These are phyloP conservation scores for Coccyzus lansbergi DNA, from an alignment of 2,797 vertebrate genomes.

Conservation along the genomic window DNA sequence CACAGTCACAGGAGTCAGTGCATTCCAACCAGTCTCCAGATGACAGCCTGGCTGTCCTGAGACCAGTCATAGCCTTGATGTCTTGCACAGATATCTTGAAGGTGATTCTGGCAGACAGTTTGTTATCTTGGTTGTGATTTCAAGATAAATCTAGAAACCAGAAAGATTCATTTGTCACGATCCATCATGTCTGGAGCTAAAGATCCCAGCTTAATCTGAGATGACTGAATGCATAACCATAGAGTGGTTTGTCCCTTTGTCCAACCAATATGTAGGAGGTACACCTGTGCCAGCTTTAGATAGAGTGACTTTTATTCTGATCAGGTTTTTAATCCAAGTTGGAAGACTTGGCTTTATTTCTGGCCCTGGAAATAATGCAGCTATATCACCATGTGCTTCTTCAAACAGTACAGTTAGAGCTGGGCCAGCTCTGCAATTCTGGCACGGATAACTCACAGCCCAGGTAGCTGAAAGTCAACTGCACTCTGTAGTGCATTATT, in stretches of 20 bases:
- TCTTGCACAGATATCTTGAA: not conserved
- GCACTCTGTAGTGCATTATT: not conserved
- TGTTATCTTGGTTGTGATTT: not conserved
- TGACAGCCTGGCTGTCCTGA: not conserved
- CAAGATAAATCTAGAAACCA: not conserved
- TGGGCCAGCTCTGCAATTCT: not conserved
- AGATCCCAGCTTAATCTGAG: not conserved
- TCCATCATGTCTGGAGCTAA: not conserved
- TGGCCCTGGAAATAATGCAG: not conserved
- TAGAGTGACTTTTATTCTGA: not conserved
- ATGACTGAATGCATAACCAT: not conserved
- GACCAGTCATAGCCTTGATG: not conserved
- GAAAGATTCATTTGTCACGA: not conserved
- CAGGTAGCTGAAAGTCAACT: not conserved
- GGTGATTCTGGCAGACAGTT: not conserved
- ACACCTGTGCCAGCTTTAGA: not conserved
- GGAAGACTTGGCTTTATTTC: not conserved
- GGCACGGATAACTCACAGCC: not conserved
- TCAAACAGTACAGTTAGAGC: not conserved
- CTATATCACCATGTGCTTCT: not conserved
- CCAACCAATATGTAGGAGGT: rapidly evolving
- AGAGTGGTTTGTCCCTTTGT: not conserved
- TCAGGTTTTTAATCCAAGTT: not conserved
- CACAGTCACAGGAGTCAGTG: not conserved
- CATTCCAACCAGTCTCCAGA: not conserved